Evolutionary conservation across 2,113 vertebrate genomes (phyloP), one percentile per base, ranked within the genome.

Genomic region (Sisor rabdophorus): DNA sequence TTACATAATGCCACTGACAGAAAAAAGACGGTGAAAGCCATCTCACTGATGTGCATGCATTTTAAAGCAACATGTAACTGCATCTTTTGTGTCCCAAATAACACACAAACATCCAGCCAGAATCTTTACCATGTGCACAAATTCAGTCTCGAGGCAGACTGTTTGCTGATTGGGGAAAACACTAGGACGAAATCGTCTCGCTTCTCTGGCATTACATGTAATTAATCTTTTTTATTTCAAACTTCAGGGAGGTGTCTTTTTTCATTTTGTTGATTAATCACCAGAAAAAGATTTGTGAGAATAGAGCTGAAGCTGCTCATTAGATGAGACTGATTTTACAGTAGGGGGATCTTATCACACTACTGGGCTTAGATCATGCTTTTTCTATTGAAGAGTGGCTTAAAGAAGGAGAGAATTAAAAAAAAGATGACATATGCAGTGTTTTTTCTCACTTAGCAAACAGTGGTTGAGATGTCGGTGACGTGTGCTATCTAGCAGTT

Each of bases 61-160:
- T 78, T 65, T 22, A 64, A 30, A 78, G 48, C 76, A 71, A 59
- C 40, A 32, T 69, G 64, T 48, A 78, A 78, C 16, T 69, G 60
- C 32, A 69, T 71, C 56, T 63, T 24, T 19, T 40, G 24, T 17
- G 30, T 64, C 65, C 65, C 65, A 69, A 47, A 69, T 69, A 69
- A 47, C 65, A 69, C 47, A 30, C 56, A 52, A 47, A 52, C 65
- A 52, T 19, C 24, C 9, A 52, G 47, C 16, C 22, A 19, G 24
- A 5, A 8, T 24, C 32, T 4, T 11, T 11, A 44, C 36, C n/a
- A 44, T 13, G 32, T 22, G 30, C 36, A 12, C 12, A 22, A 17
- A 26, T 48, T 1, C 15, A 0, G 64, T 20, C 17, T 69, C 47
- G 16, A 68, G 2, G 44, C n/a, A 26, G 64, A 10, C 50, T 68